Evolutionary conservation across 1,140 invertebrate species (phyloP), one percentile per base, ranked within the genome.

Genomic region (Drosophila rufa): DNA sequence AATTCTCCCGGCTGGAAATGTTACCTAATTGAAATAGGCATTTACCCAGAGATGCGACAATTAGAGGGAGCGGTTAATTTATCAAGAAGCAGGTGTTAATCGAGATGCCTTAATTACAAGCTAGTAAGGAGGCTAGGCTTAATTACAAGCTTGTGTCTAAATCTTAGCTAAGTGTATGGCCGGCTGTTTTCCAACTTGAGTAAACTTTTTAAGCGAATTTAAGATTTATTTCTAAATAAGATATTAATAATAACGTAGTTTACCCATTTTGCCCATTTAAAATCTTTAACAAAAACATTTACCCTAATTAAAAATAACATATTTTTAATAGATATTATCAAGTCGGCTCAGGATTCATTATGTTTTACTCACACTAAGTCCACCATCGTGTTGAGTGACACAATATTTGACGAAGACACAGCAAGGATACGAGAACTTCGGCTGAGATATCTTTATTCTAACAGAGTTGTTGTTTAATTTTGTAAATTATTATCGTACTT

Each of bases 381-480:
- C 33, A 7, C 27, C 42, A 30, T 59, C n/a, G n/a, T 73, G 38
- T 45, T 43, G 22, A 36, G 19, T 43, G n/a, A 19, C 45, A 48
- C 57, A 58, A 71, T 70, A 69, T 71, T 71, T 71, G 36, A 27
- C 12, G 6, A 33, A 33, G 36, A 59, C 33, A 59, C 50, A 57
- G 48, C n/a, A 17, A 50, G 51, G 27, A 58, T 55, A 14, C 45
- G 36, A 17, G 17, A 47, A n/a, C 27, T 73, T 71, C n/a, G 12
- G 43, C 30, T 50, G 4, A 43, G 46, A 51, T 45, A 59, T 60
- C 43, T 78, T 40, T 43, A 60, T 78, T 79, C 42, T 17, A 38
- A 42, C 57, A 43, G 27, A 50, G 75, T 45, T 79, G 69, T 65
- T 69, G 58, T 69, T 82, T 53, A 75, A 89, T 71, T 83, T 78